These are phyloP conservation scores for Denticeps clupeoides DNA, from an alignment of 2,797 vertebrate genomes.

Conservation along the genomic window DNA sequence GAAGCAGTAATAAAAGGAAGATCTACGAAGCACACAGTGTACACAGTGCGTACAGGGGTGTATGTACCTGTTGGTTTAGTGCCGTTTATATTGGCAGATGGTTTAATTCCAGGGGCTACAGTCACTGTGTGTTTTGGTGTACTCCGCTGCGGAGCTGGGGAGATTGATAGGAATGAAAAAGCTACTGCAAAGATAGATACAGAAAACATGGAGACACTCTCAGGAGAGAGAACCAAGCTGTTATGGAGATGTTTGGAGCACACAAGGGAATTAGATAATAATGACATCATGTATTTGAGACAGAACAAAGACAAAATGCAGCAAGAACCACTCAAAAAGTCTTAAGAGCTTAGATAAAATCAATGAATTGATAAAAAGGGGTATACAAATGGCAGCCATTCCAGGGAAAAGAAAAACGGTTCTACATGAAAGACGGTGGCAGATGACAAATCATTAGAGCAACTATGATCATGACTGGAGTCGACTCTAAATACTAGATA, in stretches of 20 bases:
- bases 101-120: slow-evolving; percentile 29
- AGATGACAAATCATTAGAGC: no score
- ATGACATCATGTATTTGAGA: background rate
- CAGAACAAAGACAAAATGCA: no score
- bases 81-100: slow-evolving; percentile 34
- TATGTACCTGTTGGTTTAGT: slow-evolving; percentile 39
- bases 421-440: no score
- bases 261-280: background rate
- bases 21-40: background rate
- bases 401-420: no score
- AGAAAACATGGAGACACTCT: no score
- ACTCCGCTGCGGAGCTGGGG: slow-evolving; percentile 37
- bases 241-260: no score
- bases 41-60: background rate
- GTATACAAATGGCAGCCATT: no score
- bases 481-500: no score
- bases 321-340: no score
- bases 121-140: slow-evolving; percentile 27
- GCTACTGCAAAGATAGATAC: slow-evolving; percentile 15
- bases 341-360: no score
- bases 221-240: slow-evolving; percentile 5
- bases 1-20: slow-evolving; percentile 1
- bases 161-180: slow-evolving; percentile 29
- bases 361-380: no score
- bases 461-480: no score